Evolutionary conservation across 2,797 vertebrate genomes (phyloP).

Genomic region (Kryptopterus vitreolus): DNA sequence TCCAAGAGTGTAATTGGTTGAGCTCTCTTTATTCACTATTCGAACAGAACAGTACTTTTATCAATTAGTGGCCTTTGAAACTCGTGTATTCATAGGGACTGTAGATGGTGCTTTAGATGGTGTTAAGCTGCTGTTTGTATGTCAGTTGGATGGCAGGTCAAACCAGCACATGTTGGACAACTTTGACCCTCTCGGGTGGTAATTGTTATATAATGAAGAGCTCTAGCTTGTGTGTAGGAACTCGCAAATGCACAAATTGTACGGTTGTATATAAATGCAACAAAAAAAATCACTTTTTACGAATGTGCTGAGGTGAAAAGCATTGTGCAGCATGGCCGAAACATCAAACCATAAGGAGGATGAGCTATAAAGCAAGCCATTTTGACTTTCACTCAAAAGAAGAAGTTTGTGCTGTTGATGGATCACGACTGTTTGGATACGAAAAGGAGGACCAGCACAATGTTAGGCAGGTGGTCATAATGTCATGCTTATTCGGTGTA

Average conservation of each 20-base stretch:
- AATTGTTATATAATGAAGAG: neutral
- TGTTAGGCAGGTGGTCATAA: too few species aligned
- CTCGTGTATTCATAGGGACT: neutral
- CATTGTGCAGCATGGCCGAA: neutral
- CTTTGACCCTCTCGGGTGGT: neutral
- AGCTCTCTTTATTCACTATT: neutral
- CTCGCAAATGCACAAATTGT: neutral
- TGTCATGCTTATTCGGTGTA: too few species aligned
- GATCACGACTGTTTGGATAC: too few species aligned
- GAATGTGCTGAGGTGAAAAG: neutral
- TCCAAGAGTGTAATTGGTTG: neutral
- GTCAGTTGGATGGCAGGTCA: neutral
- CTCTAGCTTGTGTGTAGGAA: neutral
- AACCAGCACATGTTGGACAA: neutral
- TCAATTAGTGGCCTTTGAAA: too few species aligned
- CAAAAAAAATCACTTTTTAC: neutral
- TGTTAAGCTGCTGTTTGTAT: neutral
- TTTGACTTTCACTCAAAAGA: neutral
- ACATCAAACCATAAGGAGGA: neutral
- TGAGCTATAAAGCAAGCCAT: neutral
- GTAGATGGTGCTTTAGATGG: neutral
- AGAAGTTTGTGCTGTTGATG: too few species aligned
- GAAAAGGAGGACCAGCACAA: too few species aligned
- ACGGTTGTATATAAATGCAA: too few species aligned
- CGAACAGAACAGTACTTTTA: neutral